Evolutionary conservation across 2,888 invertebrate species (phyloP).

Genomic region (Sialis lutaria): DNA sequence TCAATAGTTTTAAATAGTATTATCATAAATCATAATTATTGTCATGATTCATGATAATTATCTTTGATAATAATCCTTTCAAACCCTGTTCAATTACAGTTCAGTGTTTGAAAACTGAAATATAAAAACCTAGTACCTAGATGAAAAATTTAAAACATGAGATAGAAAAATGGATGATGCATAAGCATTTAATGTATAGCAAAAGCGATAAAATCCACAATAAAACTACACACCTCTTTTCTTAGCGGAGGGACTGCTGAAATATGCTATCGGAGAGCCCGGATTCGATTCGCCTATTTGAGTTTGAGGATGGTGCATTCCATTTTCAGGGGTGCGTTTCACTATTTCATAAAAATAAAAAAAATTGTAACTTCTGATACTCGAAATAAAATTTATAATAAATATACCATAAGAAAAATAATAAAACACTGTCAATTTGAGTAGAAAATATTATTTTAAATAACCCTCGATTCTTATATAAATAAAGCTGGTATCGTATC

Average conservation of each 20-base stretch:
- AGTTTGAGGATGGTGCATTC: constrained; percentile 11
- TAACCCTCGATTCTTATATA: too few relatives aligned
- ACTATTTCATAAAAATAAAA: constrained; percentile 15
- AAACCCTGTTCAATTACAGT: too few relatives aligned
- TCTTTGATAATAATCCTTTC: too few relatives aligned
- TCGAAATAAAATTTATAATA: too few relatives aligned
- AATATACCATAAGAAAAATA: background rate
- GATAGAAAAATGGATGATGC: background rate
- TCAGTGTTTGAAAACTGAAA: too few relatives aligned
- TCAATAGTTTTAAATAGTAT: too few relatives aligned
- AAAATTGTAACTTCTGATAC: too few relatives aligned
- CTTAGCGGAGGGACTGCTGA: constrained; percentile 21
- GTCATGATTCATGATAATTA: too few relatives aligned
- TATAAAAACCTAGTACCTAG: background rate
- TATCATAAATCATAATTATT: too few relatives aligned
- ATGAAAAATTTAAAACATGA: background rate
- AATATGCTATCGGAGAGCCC: constrained; percentile 17
- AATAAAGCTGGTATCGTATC: too few relatives aligned
- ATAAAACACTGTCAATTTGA: background rate
- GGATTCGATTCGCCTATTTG: constrained; percentile 15
- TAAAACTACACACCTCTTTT: constrained; percentile 19
- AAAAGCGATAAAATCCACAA: too few relatives aligned
- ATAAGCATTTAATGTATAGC: background rate
- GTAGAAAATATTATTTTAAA: background rate
- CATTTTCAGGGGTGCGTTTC: constrained; percentile 16